These are phyloP conservation scores for Rousettus leschenaultii DNA, from an alignment of 2,113 vertebrate species.

Conservation along the genomic window DNA sequence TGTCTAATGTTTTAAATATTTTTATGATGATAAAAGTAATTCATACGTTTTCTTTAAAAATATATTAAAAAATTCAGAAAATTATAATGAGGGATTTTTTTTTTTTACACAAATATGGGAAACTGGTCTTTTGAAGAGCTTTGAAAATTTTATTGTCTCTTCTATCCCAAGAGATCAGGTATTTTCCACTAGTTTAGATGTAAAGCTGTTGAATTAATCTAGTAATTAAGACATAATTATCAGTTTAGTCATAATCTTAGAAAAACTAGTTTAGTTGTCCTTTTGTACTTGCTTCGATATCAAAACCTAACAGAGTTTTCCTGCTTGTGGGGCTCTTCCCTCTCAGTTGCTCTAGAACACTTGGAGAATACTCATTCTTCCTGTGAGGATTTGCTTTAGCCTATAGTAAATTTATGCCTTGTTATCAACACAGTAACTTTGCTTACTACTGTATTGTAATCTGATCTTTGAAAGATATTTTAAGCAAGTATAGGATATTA, in stretches of 20 bases:
- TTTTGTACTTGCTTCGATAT: neutral
- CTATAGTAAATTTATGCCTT: neutral
- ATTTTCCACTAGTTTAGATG: neutral
- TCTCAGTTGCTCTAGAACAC: neutral
- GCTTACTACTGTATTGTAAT: neutral
- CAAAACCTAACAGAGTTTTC: neutral
- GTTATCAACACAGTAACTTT: neutral
- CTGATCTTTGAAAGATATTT: slow-evolving; percentile 11
- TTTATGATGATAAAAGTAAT: neutral
- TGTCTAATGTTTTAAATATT: neutral
- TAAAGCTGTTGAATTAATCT: no score
- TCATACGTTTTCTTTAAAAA: neutral
- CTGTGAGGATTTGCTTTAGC: neutral
- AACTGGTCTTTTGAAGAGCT: neutral
- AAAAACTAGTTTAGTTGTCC: neutral
- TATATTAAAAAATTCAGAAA: slow-evolving; percentile 4
- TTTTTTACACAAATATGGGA: neutral
- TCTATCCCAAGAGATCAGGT: neutral
- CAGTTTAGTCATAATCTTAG: no score
- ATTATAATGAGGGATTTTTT: neutral
- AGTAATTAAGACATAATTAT: no score
- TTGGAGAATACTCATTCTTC: neutral
- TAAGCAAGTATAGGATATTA: neutral
- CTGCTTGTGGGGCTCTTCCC: neutral
- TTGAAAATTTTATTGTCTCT: neutral